Evolutionary conservation across 2,888 invertebrate genomes (phyloP).

Genomic region (Melinaea marsaeus): DNA sequence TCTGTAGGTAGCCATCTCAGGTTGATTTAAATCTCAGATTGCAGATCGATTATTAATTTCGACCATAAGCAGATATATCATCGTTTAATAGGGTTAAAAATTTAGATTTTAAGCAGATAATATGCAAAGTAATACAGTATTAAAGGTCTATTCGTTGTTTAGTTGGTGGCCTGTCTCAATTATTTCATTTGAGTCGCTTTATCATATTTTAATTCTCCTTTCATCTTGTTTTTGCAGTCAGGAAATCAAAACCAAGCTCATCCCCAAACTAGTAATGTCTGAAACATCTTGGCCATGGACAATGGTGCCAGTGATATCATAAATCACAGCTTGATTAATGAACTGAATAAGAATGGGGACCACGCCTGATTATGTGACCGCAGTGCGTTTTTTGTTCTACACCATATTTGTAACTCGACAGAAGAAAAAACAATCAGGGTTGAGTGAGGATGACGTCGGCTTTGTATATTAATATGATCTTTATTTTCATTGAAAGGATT

Average conservation of each 20-base stretch:
- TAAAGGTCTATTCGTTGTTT: too few relatives aligned
- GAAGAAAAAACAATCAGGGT: neutral
- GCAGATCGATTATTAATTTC: too few relatives aligned
- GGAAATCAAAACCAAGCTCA: slow-evolving; percentile 24
- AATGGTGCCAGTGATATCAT: slow-evolving; percentile 49
- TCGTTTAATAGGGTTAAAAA: too few relatives aligned
- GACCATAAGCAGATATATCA: too few relatives aligned
- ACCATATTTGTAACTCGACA: slow-evolving; percentile 1
- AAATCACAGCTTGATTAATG: slow-evolving; percentile 72
- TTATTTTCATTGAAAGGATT: neutral
- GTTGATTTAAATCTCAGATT: too few relatives aligned
- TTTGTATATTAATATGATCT: neutral
- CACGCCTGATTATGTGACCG: slow-evolving; percentile 28
- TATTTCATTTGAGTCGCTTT: slow-evolving; percentile 8
- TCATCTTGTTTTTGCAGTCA: slow-evolving; percentile 29
- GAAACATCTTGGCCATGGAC: slow-evolving; percentile 33
- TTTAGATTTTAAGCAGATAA: too few relatives aligned
- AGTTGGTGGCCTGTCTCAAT: neutral
- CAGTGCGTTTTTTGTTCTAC: slow-evolving; percentile 26
- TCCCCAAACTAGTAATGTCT: slow-evolving; percentile 35
- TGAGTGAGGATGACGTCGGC: slow-evolving; percentile 5
- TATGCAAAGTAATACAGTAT: too few relatives aligned
- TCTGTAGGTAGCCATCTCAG: too few relatives aligned
- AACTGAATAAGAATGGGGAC: slow-evolving; percentile 35
- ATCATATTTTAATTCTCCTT: slow-evolving; percentile 18